Conservation (phyloP, 92 coral and sea anemone genomes). For the Siderastrea siderea region DNA sequence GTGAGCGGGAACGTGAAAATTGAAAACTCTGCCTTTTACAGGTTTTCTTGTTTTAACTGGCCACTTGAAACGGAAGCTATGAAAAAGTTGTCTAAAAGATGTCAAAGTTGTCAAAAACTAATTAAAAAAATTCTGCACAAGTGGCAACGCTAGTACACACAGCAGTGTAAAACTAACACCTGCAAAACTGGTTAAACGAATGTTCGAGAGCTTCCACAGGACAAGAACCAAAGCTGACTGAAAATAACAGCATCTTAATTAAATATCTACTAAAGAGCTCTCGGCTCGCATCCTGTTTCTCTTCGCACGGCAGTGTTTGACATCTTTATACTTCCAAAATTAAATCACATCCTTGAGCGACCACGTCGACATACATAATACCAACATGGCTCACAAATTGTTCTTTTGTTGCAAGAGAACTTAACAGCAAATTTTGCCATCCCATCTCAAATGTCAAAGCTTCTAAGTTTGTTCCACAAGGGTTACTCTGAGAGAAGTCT, state of each 20-base stretch:
- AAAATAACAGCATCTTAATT: background rate
- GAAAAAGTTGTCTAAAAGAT: no score
- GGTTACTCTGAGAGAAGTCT: background rate
- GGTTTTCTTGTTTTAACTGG: no score
- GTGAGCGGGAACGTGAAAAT: no score
- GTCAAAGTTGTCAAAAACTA: no score
- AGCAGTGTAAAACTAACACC: background rate
- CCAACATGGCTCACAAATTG: background rate
- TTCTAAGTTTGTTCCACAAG: background rate
- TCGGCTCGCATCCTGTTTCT: background rate
- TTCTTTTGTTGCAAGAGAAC: background rate
- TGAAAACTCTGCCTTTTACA: no score
- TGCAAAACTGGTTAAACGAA: background rate
- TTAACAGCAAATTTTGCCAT: background rate
- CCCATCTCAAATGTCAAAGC: background rate
- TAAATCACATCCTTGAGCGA: background rate
- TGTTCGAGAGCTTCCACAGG: background rate
- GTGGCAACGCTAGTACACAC: no score
- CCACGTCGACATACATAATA: background rate
- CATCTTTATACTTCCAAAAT: constrained; percentile 12
- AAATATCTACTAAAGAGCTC: background rate
- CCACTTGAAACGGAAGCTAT: no score
- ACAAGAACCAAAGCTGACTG: background rate
- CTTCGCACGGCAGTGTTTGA: background rate
- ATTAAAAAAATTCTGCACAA: no score